A percentile compares a stretch with the other conserved stretches of the same genome.
phyloP scores from a whole-genome alignment of 2,888 invertebrate species.

The Palloptera scutellata region DNA sequence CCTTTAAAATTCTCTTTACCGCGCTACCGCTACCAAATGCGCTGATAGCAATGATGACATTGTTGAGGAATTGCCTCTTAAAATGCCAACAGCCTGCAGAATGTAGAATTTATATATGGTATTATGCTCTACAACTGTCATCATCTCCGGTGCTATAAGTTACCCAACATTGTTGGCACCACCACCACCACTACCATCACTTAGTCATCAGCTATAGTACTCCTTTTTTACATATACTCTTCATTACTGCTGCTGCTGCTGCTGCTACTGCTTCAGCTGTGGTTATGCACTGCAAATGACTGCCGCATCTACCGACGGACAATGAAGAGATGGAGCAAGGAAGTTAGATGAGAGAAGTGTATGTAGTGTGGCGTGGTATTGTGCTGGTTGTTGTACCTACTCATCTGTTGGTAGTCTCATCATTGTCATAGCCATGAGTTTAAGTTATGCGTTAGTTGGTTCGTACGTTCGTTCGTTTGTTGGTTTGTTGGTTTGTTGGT shows the following conservation, averaged over 20 bases:
- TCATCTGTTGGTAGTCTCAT: slow-evolving; percentile 22
- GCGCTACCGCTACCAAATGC: not conserved
- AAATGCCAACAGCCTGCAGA: slow-evolving; percentile 43
- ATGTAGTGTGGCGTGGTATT: slow-evolving; percentile 1
- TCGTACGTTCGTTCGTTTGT: too few species aligned
- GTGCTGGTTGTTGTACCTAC: not conserved
- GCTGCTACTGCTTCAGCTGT: slow-evolving; percentile 10
- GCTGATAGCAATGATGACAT: slow-evolving; percentile 38
- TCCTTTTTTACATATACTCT: not conserved
- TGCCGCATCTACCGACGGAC: slow-evolving; percentile 9
- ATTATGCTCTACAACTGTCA: slow-evolving; percentile 3
- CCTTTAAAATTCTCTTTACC: too few species aligned
- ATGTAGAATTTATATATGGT: not conserved
- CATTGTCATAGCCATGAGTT: slow-evolving; percentile 31
- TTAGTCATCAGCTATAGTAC: not conserved
- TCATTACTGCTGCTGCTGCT: not conserved
- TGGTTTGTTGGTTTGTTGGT: slow-evolving; percentile 17
- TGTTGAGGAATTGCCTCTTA: slow-evolving; percentile 46
- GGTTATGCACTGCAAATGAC: slow-evolving; percentile 28
- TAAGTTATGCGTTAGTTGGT: slow-evolving; percentile 16
- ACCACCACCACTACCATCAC: not conserved
- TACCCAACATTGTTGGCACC: not conserved
- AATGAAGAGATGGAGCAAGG: too few species aligned
- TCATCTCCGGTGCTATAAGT: not conserved
- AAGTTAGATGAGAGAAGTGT: not conserved